Base-by-base conservation (phyloP, 2,888 invertebrate species). In the Beris morrisii region DNA sequence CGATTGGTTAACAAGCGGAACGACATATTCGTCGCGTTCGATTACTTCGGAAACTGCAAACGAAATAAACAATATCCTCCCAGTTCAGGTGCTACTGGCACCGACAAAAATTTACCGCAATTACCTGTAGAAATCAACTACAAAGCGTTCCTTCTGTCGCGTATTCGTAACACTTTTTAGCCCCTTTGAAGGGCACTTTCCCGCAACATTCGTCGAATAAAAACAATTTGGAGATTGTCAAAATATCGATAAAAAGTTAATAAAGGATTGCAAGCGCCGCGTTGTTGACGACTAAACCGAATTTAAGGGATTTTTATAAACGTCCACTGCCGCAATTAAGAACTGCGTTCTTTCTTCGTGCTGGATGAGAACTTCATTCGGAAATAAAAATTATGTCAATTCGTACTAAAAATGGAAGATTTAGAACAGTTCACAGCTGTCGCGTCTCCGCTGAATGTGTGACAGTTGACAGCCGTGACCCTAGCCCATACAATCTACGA, bases 1-100 rank as follows among this genome's bases (percentile, higher is more conserved):
- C 84, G 84, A 71, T 78, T 78, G 69, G 83, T 83, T 57, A 85
- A 74, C 71, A 84, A 81, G 73, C 85, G 82, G 73, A 86, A 80
- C 75, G 86, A 86, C 86, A 86, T 86, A 74, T 79, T 80, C 52
- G 66, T 63, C 50, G 59, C n/a, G 38, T 22, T 55, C 32, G 9
- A 48, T 61, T 22, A 48, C 22, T 45, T 32, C 46, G 48, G 15
- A 59, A 59, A n/a, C 58, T 59, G 48, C 5, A 46, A 46, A 38
- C 38, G 9, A 38, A 38, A 38, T 5, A 38, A 38, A 38, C 38
- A 38, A 38, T 22, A 22, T 22, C 22, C 22, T 22, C 22, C 22
- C 2, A 22, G 22, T 22, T 22, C 22, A 22, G 22, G 22, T 22
- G 22, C 22, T 22, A 22, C 22, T 22, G 22, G 22, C 22, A 22